Conservation (phyloP, 2,888 invertebrate species). For the Watsonalla cultraria region DNA sequence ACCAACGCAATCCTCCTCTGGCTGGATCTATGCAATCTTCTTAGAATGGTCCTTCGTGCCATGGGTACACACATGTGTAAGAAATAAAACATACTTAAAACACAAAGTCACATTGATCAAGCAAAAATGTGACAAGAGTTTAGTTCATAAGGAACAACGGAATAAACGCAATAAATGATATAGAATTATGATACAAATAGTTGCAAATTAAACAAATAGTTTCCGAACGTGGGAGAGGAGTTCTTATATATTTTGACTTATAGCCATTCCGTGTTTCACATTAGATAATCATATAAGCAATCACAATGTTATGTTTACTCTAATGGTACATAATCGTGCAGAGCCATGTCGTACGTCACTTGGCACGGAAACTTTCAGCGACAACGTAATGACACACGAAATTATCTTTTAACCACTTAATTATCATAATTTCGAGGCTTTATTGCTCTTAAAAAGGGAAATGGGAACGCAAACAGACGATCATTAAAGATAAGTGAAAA, state of each 20-base stretch:
- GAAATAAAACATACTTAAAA: too few species aligned
- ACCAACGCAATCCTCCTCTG: neutral
- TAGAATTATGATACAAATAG: too few species aligned
- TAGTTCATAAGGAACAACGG: too few species aligned
- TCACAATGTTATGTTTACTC: conserved; percentile 29
- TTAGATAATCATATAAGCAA: conserved; percentile 22
- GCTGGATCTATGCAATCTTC: neutral
- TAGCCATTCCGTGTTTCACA: neutral
- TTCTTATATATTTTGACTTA: too few species aligned
- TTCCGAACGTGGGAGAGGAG: too few species aligned
- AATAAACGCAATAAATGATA: too few species aligned
- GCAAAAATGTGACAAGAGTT: too few species aligned
- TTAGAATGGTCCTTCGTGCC: neutral
- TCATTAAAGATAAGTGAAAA: conserved; percentile 3
- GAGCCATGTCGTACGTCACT: conserved; percentile 2
- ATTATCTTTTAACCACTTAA: conserved; percentile 21
- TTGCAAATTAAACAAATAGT: too few species aligned
- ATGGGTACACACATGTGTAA: too few species aligned
- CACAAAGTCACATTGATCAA: too few species aligned
- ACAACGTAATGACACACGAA: conserved; percentile 17
- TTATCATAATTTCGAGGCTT: conserved; percentile 20
- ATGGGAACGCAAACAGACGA: conserved; percentile 2
- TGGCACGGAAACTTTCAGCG: neutral
- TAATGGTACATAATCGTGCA: conserved; percentile 29
- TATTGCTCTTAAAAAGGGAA: conserved; percentile 21